These are phyloP conservation scores for Bradysia coprophila DNA, from an alignment of 1,140 invertebrate genomes.

Conservation along the genomic window DNA sequence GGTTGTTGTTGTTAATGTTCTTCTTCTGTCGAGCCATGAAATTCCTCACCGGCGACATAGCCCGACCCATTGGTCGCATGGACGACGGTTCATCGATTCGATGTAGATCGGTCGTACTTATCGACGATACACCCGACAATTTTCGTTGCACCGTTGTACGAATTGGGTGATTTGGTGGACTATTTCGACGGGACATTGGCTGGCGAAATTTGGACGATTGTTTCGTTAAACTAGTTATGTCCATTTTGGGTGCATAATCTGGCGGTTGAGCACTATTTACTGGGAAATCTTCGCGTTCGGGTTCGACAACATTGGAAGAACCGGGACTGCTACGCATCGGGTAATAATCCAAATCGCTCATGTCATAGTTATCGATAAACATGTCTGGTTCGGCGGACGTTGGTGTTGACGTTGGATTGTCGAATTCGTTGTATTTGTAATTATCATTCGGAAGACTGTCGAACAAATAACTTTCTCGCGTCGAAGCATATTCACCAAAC, in stretches of 20 bases:
- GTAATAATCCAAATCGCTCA: conserved; percentile 8
- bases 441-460: conserved; percentile 1
- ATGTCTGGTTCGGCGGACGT: conserved; percentile 13
- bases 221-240: conserved; percentile 5
- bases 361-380: conserved; percentile 3
- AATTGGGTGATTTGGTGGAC: background rate
- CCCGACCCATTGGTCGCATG: too few species aligned
- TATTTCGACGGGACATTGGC: background rate
- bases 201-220: background rate
- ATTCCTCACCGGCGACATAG: too few species aligned
- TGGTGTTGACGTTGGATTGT: conserved; percentile 13
- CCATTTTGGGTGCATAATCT: conserved; percentile 13
- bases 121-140: conserved; percentile 8
- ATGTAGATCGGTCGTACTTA: conserved; percentile 21
- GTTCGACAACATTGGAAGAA: conserved; percentile 19
- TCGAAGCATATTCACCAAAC: background rate
- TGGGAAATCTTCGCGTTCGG: conserved; percentile 22
- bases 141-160: background rate
- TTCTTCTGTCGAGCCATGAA: too few species aligned
- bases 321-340: conserved; percentile 20
- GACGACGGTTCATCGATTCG: conserved; percentile 20
- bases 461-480: conserved; percentile 1
- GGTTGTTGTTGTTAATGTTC: background rate
- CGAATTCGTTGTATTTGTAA: conserved; percentile 2
- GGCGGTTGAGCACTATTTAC: conserved; percentile 16